These are phyloP conservation scores for Semibalanus balanoides DNA, from an alignment of 1,140 invertebrate species.

Conservation along the genomic window DNA sequence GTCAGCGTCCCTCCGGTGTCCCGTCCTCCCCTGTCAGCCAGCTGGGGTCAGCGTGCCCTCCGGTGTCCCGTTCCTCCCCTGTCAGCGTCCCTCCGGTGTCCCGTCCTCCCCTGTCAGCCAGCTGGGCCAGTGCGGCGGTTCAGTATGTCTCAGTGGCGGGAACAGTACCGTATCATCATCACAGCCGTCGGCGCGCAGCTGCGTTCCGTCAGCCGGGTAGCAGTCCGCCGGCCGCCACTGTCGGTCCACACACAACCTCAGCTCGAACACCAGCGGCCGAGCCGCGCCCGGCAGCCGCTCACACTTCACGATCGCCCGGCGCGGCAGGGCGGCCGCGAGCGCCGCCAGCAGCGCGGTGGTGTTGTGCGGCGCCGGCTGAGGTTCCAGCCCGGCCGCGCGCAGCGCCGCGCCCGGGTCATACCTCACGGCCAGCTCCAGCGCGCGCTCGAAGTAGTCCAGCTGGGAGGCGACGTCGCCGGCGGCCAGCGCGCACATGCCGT, in stretches of 20 bases:
- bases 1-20: no score
- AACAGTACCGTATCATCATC: not conserved
- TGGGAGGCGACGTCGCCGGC: not conserved
- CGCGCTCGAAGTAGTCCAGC: not conserved
- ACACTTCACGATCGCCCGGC: not conserved
- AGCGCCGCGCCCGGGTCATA: not conserved
- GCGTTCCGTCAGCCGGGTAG: not conserved
- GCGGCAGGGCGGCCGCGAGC: not conserved
- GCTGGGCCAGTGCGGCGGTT: no score
- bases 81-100: no score
- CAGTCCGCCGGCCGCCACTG: not conserved
- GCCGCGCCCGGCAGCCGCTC: no score
- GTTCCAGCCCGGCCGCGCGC: not conserved
- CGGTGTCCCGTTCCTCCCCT: no score
- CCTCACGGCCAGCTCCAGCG: not conserved
- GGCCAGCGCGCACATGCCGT: conserved; percentile 4
- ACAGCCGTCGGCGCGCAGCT: not conserved
- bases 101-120: no score
- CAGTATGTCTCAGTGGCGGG: not conserved
- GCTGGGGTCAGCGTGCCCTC: no score
- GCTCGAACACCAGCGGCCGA: not conserved
- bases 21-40: no score
- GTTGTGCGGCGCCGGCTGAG: not conserved
- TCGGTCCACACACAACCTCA: not conserved
- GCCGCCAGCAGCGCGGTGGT: not conserved